Percentiles rank a stretch among this genome's conserved stretches.
Evolutionary conservation across 2,113 vertebrate genomes (phyloP).

Genomic region (Melanerpes formicivorus): DNA sequence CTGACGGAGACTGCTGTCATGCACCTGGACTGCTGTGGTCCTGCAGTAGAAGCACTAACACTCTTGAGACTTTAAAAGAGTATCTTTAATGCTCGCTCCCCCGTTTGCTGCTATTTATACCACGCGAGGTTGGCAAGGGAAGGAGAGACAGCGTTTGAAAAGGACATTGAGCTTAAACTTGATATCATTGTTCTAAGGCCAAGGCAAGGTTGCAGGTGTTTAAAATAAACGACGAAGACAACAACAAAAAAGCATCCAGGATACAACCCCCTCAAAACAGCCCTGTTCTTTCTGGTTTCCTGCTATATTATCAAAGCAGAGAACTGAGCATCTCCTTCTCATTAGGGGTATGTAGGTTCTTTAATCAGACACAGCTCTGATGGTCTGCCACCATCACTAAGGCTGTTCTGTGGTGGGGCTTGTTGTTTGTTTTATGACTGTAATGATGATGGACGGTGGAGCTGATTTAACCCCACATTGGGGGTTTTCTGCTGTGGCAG

Average conservation of each 20-base stretch:
- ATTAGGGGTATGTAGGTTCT: accelerated
- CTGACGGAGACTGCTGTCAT: accelerated
- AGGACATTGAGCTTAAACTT: constrained; percentile 21
- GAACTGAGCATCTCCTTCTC: neutral
- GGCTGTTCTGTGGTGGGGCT: neutral
- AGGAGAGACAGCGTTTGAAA: neutral
- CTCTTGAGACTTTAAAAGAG: neutral
- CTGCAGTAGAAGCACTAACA: neutral
- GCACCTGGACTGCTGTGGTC: neutral
- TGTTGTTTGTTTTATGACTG: neutral
- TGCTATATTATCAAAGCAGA: neutral
- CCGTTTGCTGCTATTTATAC: constrained; percentile 42
- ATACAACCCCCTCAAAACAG: neutral
- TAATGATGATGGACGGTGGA: neutral
- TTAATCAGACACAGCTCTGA: neutral
- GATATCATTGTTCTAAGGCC: constrained; percentile 16
- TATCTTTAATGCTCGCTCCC: neutral
- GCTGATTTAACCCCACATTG: neutral
- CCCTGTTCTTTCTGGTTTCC: accelerated
- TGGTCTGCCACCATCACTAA: neutral
- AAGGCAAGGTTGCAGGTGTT: neutral
- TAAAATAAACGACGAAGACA: neutral
- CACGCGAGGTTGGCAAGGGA: neutral
- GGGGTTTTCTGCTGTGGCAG: neutral
- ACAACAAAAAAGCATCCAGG: neutral